Percentiles rank a stretch among this genome's conserved stretches.
Evolutionary conservation across 2,113 vertebrate genomes (phyloP).

Genomic region (Myxocyprinus asiaticus): DNA sequence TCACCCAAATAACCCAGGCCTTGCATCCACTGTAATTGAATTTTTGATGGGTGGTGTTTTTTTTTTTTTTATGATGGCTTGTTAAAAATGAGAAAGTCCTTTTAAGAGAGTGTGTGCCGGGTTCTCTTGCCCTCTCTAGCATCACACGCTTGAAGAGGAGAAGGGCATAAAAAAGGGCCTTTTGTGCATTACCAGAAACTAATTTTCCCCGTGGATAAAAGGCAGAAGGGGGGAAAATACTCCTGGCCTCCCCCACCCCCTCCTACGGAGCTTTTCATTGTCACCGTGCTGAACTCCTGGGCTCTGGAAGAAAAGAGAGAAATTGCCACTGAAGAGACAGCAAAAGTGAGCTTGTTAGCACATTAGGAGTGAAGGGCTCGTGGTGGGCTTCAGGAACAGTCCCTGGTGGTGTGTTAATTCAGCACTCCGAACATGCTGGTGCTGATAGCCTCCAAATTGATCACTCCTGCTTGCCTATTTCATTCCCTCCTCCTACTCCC

Average conservation of each 20-base stretch:
- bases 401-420: constrained; percentile 89
- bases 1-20: constrained; percentile 39
- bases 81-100: constrained; percentile 52
- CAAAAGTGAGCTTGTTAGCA: constrained; percentile 96
- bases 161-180: constrained; percentile 80
- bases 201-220: constrained; percentile 95
- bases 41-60: constrained; percentile 48
- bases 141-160: constrained; percentile 35
- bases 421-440: constrained; percentile 87
- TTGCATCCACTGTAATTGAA: constrained; percentile 47
- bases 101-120: constrained; percentile 42
- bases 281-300: constrained; percentile 89
- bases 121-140: constrained; percentile 30
- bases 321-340: constrained; percentile 86
- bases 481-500: not conserved
- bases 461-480: constrained; percentile 76
- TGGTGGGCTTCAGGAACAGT: constrained; percentile 76
- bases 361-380: constrained; percentile 84
- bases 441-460: constrained; percentile 88
- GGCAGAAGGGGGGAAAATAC: constrained; percentile 81
- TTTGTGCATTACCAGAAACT: constrained; percentile 98
- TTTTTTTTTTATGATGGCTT: constrained; percentile 38
- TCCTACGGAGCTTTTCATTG: constrained; percentile 93
- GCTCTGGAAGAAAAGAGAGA: constrained; percentile 79
- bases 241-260: constrained; percentile 83